A percentile compares a stretch with the other conserved stretches of the same genome.
phyloP scores from a whole-genome alignment of 2,113 vertebrate species.

The Monarcha castaneiventris region DNA sequence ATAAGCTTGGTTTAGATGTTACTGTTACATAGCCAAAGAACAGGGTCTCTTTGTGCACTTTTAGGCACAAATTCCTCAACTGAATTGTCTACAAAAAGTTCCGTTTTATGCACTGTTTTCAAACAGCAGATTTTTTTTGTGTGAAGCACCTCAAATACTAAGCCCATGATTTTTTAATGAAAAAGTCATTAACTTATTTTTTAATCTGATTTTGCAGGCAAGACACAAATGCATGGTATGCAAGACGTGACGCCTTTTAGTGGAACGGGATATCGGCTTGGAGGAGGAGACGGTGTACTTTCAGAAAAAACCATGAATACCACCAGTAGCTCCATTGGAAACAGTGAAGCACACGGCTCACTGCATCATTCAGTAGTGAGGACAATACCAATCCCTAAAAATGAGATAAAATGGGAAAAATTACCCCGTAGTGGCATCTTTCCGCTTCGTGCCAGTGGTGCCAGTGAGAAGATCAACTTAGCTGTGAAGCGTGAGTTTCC shows the following conservation, averaged over 20 bases:
- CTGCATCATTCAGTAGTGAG: not conserved
- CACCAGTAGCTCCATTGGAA: not conserved
- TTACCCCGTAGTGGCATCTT: not conserved
- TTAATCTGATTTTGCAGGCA: constrained; percentile 62
- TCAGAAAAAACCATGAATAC: constrained; percentile 20
- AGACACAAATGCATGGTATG: constrained; percentile 46
- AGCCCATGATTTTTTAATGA: not conserved
- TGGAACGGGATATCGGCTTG: constrained; percentile 85
- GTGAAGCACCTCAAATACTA: not conserved
- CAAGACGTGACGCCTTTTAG: constrained; percentile 81
- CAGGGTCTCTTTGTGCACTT: not conserved
- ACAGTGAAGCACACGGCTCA: not conserved
- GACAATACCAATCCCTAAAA: not conserved
- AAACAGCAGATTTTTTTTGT: not conserved
- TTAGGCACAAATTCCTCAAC: not conserved
- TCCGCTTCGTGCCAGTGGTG: not conserved
- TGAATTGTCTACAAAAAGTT: not conserved
- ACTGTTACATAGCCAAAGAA: not conserved
- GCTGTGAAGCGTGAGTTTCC: constrained; percentile 42
- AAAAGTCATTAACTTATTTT: not conserved
- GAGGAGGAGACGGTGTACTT: constrained; percentile 41
- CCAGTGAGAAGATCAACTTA: not conserved
- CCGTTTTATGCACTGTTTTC: not conserved
- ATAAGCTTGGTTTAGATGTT: not conserved
- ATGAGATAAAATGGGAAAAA: constrained; percentile 22